Evolutionary conservation across 2,888 invertebrate species (phyloP).

Genomic region (Iselma pallidipennis): DNA sequence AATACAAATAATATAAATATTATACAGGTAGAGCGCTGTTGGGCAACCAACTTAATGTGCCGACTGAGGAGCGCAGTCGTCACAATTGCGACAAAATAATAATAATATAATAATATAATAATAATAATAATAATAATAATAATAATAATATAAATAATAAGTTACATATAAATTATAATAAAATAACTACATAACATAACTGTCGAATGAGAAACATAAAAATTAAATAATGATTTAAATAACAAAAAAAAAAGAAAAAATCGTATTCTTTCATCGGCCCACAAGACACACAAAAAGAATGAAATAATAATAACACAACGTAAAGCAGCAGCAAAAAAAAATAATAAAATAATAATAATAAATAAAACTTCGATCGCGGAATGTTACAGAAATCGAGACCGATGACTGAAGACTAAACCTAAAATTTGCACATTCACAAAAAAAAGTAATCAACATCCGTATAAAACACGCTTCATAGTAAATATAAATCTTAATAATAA

Average conservation of each 20-base stretch:
- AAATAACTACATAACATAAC: conserved; percentile 58
- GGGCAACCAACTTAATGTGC: conserved; percentile 37
- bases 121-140: conserved; percentile 2
- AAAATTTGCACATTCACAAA: conserved; percentile 52
- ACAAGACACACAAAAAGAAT: conserved; percentile 41
- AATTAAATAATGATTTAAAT: conserved; percentile 58
- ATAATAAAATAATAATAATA: conserved; percentile 41
- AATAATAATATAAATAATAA: conserved; percentile 54
- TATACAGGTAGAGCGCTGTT: conserved; percentile 26
- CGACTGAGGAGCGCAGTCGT: conserved; percentile 52
- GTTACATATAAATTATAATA: conserved; percentile 60
- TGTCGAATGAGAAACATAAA: conserved; percentile 55
- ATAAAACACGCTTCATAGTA: conserved; percentile 52
- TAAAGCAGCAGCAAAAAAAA: conserved; percentile 33
- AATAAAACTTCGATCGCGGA: conserved; percentile 50
- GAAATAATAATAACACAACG: conserved; percentile 44
- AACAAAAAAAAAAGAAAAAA: conserved; percentile 55
- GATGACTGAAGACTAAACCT: conserved; percentile 50
- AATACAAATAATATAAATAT: conserved; percentile 55
- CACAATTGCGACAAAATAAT: conserved; percentile 49
- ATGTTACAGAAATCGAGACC: conserved; percentile 55
- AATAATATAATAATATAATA: not conserved
- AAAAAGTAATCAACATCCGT: conserved; percentile 50
- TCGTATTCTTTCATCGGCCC: conserved; percentile 54
- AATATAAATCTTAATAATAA: conserved; percentile 42